These are phyloP conservation scores for Neodiprion fabricii DNA, from an alignment of 1,140 invertebrate genomes.

Conservation along the genomic window DNA sequence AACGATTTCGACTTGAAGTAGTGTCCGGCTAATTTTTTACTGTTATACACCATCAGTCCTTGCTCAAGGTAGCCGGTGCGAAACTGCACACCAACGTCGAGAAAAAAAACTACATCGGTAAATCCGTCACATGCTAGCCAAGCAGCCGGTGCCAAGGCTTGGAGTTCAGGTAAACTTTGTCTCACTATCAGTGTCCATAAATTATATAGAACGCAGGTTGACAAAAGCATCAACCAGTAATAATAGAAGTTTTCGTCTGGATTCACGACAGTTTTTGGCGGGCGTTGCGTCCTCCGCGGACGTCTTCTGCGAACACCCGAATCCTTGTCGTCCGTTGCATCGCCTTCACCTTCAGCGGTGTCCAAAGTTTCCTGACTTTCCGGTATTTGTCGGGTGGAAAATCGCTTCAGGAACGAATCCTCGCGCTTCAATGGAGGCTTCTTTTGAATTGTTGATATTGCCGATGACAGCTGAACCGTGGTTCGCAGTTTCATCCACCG, in stretches of 20 bases:
- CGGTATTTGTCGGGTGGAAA: slow-evolving; percentile 90
- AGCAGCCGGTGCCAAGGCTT: slow-evolving; percentile 70
- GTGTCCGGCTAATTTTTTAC: slow-evolving; percentile 85
- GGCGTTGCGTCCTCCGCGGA: slow-evolving; percentile 68
- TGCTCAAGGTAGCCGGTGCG: slow-evolving; percentile 96
- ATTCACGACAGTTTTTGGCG: slow-evolving; percentile 88
- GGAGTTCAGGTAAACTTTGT: slow-evolving; percentile 90
- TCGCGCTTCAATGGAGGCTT: slow-evolving; percentile 89
- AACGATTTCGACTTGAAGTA: slow-evolving; percentile 88
- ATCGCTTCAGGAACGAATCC: slow-evolving; percentile 93
- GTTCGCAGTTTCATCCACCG: slow-evolving; percentile 94
- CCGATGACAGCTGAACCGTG: slow-evolving; percentile 89
- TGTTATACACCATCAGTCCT: slow-evolving; percentile 92
- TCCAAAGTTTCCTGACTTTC: slow-evolving; percentile 81
- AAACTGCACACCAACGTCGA: slow-evolving; percentile 90
- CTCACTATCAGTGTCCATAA: slow-evolving; percentile 94
- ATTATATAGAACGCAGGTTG: slow-evolving; percentile 91
- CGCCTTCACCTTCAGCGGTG: slow-evolving; percentile 67
- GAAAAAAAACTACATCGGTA: slow-evolving; percentile 84
- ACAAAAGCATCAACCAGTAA: slow-evolving; percentile 91
- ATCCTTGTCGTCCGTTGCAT: slow-evolving; percentile 65
- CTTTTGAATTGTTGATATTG: slow-evolving; percentile 70
- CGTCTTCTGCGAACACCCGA: slow-evolving; percentile 63
- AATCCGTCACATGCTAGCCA: slow-evolving; percentile 86
- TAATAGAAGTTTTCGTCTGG: slow-evolving; percentile 96